Base-by-base conservation (phyloP, 2,113 vertebrate species). In the Morone saxatilis region DNA sequence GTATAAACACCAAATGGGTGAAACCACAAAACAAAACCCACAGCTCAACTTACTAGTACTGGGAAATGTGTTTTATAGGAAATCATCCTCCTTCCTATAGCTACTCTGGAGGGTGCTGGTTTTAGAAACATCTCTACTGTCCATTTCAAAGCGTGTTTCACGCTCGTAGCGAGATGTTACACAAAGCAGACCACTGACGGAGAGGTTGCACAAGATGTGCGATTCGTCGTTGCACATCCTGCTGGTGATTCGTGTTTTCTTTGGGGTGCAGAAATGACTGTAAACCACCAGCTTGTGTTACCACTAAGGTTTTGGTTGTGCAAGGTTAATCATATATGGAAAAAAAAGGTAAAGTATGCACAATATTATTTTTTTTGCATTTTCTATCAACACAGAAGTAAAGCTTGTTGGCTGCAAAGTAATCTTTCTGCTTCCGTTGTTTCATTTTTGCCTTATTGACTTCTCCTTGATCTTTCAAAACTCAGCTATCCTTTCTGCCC, bases 381-480 rank as follows among this genome's bases (percentile, higher is more conserved):
- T 31, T 31, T 31, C 31, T 4, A 41, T 63, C 38, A 7, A 12
- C 47, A 22, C 25, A 25, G 22, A 47, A 22, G 7, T 13, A 4
- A 41, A 1, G 6, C n/a, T 14, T 17, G 16, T 47, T 59, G 38
- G 10, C 41, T 62, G 3, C 25, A 41, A 51, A 75, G 22, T 56
- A 11, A 11, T 57, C 65, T 70, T 63, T 14, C 63, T 60, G 22
- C 63, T 45, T 63, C 25, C 14, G 6, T 57, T 40, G 8, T 72
- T 56, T 38, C 7, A 25, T 70, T 60, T 70, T 54, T 66, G 50
- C 53, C 67, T 68, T 36, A 17, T 74, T n/a, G 54, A 47, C 60
- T 72, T 87, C 54, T 61, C 54, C 54, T 76, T 60, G 51, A 76
- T 69, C 68, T 82, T 59, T 84, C 17, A 40, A 71, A 79, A 40